These are phyloP conservation scores for Petromus typicus DNA, from an alignment of 2,113 vertebrate species.

Conservation along the genomic window DNA sequence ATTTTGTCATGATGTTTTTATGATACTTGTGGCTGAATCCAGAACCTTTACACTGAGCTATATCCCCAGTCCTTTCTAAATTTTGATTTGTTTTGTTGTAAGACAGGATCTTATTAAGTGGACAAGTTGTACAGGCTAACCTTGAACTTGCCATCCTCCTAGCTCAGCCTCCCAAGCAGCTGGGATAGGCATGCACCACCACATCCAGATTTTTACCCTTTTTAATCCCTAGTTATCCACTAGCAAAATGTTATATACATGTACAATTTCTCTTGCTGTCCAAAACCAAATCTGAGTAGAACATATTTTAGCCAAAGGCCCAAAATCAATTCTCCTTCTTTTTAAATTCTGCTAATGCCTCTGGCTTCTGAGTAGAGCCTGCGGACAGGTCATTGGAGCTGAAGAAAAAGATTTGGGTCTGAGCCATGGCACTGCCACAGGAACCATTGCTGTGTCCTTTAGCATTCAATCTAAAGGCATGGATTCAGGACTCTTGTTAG, in stretches of 20 bases:
- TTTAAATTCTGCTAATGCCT: constrained; percentile 16
- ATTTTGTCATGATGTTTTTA: too few relatives aligned
- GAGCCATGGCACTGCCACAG: background rate
- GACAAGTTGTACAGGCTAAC: background rate
- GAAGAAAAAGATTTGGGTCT: background rate
- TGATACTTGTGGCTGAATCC: background rate
- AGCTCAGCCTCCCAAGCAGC: background rate
- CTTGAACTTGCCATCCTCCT: background rate
- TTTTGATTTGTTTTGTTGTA: background rate
- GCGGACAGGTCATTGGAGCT: background rate
- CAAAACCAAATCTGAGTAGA: background rate
- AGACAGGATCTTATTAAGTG: background rate
- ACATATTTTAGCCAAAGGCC: background rate
- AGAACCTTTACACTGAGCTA: background rate
- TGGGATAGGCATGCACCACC: background rate
- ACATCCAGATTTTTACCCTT: background rate
- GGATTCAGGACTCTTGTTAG: background rate
- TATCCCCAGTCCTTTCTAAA: background rate
- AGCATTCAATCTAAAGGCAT: background rate
- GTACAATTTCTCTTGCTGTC: background rate
- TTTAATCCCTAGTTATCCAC: background rate
- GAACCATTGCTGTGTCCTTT: background rate
- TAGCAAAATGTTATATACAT: background rate
- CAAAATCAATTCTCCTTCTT: background rate
- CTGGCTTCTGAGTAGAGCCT: constrained; percentile 1